Evolutionary conservation across 2,797 vertebrate species (phyloP).

Genomic region (Acrossocheilus fasciatus): DNA sequence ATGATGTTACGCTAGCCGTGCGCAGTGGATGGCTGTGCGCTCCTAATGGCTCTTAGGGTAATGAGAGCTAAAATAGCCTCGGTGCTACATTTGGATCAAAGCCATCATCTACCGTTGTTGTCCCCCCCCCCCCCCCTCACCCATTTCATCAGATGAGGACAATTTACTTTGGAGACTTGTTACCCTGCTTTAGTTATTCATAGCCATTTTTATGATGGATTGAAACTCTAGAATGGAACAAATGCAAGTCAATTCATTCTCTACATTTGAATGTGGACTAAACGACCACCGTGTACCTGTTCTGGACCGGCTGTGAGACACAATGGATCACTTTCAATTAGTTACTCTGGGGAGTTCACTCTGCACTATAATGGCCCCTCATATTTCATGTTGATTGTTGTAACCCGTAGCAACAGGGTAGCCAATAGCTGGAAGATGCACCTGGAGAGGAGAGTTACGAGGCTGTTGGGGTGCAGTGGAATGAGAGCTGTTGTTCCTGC

Average conservation of each 20-base stretch:
- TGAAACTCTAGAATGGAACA: slow-evolving; percentile 36
- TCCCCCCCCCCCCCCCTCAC: not conserved
- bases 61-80: slow-evolving; percentile 84
- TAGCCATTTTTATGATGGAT: slow-evolving; percentile 49
- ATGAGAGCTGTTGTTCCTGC: slow-evolving; percentile 52
- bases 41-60: slow-evolving; percentile 82
- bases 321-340: slow-evolving; percentile 59
- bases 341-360: slow-evolving; percentile 51
- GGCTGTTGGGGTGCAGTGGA: slow-evolving; percentile 28
- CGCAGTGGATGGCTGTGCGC: slow-evolving; percentile 73
- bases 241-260: slow-evolving; percentile 28
- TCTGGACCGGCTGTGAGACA: slow-evolving; percentile 40
- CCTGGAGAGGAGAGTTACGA: slow-evolving; percentile 62
- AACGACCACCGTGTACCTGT: slow-evolving; percentile 22
- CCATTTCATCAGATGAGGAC: slow-evolving; percentile 65
- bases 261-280: slow-evolving; percentile 9
- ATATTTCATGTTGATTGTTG: slow-evolving; percentile 72
- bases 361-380: slow-evolving; percentile 66
- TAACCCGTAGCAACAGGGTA: slow-evolving; percentile 53
- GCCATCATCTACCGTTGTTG: slow-evolving; percentile 63
- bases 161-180: slow-evolving; percentile 50
- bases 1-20: slow-evolving; percentile 69
- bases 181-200: slow-evolving; percentile 48
- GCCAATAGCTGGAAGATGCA: slow-evolving; percentile 55
- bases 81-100: slow-evolving; percentile 67